phyloP scores from a whole-genome alignment of 1,140 invertebrate species.

The Trinorchestia longiramus region DNA sequence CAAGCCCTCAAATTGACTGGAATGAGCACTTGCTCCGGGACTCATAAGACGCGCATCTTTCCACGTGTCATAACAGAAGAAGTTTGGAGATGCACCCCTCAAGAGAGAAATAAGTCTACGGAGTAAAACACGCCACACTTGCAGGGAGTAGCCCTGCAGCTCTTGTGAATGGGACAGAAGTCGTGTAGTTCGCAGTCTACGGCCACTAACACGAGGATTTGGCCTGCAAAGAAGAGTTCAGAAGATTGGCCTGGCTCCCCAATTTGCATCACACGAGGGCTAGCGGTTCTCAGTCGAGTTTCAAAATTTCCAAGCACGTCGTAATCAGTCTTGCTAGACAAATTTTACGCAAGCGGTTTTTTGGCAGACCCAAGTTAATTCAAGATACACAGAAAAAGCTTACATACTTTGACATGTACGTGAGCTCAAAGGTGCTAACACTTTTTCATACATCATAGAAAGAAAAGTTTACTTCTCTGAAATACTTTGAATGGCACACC shows the following conservation, averaged over 20 bases:
- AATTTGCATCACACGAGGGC: background rate
- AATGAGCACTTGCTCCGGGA: background rate
- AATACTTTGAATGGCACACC: too few relatives aligned
- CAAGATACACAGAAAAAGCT: background rate
- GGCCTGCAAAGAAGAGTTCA: background rate
- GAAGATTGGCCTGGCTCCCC: background rate
- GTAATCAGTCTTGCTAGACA: background rate
- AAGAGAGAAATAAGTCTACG: background rate
- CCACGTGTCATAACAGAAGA: background rate
- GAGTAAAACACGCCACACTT: background rate
- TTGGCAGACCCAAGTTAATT: background rate
- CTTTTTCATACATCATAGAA: too few relatives aligned
- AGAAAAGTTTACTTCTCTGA: too few relatives aligned
- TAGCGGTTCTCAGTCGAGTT: background rate
- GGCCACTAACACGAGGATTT: background rate
- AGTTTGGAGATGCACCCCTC: background rate
- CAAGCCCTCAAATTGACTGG: too few relatives aligned
- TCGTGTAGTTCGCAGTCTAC: background rate
- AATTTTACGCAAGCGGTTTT: background rate
- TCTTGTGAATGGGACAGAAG: background rate
- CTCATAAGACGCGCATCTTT: background rate
- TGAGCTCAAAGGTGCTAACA: too few relatives aligned
- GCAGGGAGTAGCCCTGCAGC: background rate
- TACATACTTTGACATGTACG: background rate
- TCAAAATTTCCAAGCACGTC: background rate